Evolutionary conservation across 2,113 vertebrate species (phyloP), one percentile per base, ranked within the genome.

Genomic region (Zosterops lateralis): DNA sequence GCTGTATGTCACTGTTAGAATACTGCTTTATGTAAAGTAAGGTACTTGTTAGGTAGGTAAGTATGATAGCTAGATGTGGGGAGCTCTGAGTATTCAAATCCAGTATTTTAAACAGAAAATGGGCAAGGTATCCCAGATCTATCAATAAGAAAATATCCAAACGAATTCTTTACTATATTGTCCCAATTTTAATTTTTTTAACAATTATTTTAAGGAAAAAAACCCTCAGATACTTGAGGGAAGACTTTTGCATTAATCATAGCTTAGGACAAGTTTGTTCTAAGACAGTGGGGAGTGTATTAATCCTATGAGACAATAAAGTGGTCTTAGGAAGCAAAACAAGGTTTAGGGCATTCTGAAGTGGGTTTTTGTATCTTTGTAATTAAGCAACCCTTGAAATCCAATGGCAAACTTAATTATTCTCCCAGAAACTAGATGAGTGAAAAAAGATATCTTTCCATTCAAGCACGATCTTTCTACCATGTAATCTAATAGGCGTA

Each of bases 381-480:
- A 80, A 92, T 50, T 64, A 94, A 83, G 54, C 64, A 89, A 26
- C 32, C 19, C 73, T 89, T 92, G 81, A 92, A 95, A 94, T 72
- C 57, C 84, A 91, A 47, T n/a, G 76, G 91, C 42, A 84, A 81
- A 68, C 86, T 94, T 90, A 93, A 92, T 57, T 90, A 57, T 81
- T 87, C 89, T 78, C 77, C 80, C 70, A 89, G 90, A 94, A 90
- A 92, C 86, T 17, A 91, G 77, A 84, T 42, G 87, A 93, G 61
- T 25, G 94, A 95, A 95, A 96, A 92, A 94, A 91, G 89, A 94
- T 95, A 91, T 31, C 94, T 87, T 92, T 93, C 95, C 77, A 84
- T 96, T 94, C 58, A 84, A 76, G 66, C 24, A 82, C 38, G 77
- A 94, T 96, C 92, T 87, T 84, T 91, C 89, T 82, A 40, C 70